phyloP scores from a whole-genome alignment of 2,888 invertebrate species.

The Tetragonisca angustula region DNA sequence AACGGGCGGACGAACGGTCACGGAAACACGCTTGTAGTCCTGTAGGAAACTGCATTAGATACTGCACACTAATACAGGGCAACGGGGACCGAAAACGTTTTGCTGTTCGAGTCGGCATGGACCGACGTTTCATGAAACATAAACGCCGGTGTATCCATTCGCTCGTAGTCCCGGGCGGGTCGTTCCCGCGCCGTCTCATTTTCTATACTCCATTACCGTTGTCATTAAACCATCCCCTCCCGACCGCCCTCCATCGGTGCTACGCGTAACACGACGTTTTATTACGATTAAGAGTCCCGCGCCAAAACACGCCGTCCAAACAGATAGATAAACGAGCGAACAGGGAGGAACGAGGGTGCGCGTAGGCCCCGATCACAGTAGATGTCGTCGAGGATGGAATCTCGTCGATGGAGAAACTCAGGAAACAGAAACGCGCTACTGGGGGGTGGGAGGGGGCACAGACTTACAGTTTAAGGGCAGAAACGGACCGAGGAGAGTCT shows the following conservation, averaged over 20 bases:
- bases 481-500: constrained; percentile 8
- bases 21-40: neutral
- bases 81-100: constrained; percentile 41
- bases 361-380: constrained; percentile 27
- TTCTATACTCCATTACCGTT: constrained; percentile 57
- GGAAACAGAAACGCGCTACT: constrained; percentile 52
- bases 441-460: neutral
- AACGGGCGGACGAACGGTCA: neutral
- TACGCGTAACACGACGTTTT: constrained; percentile 30
- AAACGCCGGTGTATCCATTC: constrained; percentile 59
- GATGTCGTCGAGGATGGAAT: constrained; percentile 45
- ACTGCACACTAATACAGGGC: constrained; percentile 38
- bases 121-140: constrained; percentile 56
- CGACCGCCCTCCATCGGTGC: neutral
- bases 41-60: constrained; percentile 60
- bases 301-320: constrained; percentile 10
- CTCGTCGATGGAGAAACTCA: constrained; percentile 43
- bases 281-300: constrained; percentile 51
- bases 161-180: constrained; percentile 56
- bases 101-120: constrained; percentile 47
- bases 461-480: constrained; percentile 52
- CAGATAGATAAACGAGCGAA: neutral
- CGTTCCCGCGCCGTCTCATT: constrained; percentile 52
- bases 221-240: constrained; percentile 49
- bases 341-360: neutral